Conservation (phyloP, 2,113 vertebrate genomes). For the Cathartes aura region DNA sequence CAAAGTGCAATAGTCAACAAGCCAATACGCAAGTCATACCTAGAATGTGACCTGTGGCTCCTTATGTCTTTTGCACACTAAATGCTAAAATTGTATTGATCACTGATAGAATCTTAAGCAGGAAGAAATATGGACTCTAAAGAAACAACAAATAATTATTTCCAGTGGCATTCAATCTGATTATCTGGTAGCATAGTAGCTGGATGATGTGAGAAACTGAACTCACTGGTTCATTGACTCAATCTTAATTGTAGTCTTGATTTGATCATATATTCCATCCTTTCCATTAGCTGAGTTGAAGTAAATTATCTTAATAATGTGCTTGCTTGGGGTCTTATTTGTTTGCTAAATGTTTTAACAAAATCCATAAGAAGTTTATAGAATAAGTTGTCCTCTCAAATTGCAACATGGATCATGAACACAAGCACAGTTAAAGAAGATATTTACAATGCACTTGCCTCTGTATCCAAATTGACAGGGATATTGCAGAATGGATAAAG, state of each 20-base stretch:
- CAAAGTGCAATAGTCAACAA: neutral
- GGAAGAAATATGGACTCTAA: neutral
- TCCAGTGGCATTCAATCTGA: neutral
- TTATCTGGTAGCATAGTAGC: neutral
- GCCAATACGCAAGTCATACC: accelerated
- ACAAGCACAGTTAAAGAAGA: neutral
- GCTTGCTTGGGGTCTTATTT: neutral
- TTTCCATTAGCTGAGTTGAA: neutral
- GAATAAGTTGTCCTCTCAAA: neutral
- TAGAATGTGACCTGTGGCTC: neutral
- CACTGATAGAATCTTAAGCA: neutral
- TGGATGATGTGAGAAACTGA: neutral
- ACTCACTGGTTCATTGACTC: neutral
- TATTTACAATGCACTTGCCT: neutral
- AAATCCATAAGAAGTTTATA: neutral
- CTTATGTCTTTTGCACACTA: neutral
- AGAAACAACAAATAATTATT: neutral
- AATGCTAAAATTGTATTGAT: neutral
- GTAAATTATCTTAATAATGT: neutral
- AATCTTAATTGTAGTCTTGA: neutral
- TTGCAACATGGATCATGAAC: neutral
- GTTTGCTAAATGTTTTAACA: neutral
- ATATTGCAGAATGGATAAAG: neutral
- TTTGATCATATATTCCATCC: neutral
- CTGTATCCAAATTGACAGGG: neutral